Base-by-base conservation (phyloP, 1,140 invertebrate species). In the Pogonus chalceus region DNA sequence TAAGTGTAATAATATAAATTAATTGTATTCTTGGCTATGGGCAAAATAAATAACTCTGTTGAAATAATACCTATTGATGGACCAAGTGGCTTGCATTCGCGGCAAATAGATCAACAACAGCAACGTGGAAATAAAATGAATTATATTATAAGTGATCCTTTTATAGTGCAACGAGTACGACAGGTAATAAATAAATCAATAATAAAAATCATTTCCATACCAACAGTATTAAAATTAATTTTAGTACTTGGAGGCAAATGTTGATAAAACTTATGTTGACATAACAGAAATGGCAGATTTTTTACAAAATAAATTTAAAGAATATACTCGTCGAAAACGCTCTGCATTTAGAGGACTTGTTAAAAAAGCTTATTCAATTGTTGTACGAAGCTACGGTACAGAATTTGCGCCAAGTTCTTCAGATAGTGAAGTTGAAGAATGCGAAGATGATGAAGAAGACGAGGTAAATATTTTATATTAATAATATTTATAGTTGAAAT, bases 241-340 rank as follows among this genome's bases (percentile, higher is more conserved):
- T 31, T 58, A 78, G 76, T 78, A 78, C 58, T 65, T 79, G 58
- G 73, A 73, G 57, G 72, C 71, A 35, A 76, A 77, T 59, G 71
- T 73, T 49, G 71, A 76, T 46, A 75, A 73, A 60, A 70, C 72
- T 2, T 78, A 74, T 51, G 73, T 81, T 20, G 75, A 80, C 64
- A 72, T 80, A 12, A 72, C 74, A 54, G 72, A 74, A 47, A 80
- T 82, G 78, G 75, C 78, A 20, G 75, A 80, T 56, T 62, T 72
- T 26, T 62, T 83, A 10, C 77, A 78, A 62, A 69, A 62, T 56
- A 72, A 69, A 52, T 81, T 76, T 59, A 65, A 69, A n/a, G 79
- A 82, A 35, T 82, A 82, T 67, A 68, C 70, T n/a, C 72, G 66
- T 59, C 75, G 73, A 52, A 81, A 82, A 58, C 65, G 72, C 21